Percentiles rank a stretch among this genome's conserved stretches.
These are phyloP conservation scores for Cynocephalus volans DNA, from an alignment of 2,113 vertebrate genomes.

Conservation along the genomic window DNA sequence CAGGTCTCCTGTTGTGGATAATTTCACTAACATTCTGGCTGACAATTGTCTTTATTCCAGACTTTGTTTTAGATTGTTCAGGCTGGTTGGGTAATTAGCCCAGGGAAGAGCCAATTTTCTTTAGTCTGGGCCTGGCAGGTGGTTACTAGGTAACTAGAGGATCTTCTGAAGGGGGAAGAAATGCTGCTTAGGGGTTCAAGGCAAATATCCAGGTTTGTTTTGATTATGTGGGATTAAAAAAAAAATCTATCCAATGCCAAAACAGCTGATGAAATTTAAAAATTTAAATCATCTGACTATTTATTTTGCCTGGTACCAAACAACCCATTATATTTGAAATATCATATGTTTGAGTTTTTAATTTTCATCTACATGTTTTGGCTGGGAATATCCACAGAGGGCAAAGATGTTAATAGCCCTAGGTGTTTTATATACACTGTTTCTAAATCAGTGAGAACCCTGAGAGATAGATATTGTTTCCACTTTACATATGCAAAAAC, in stretches of 20 bases:
- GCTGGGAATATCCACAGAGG: constrained; percentile 51
- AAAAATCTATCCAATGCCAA: constrained; percentile 12
- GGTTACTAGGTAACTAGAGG: constrained; percentile 80
- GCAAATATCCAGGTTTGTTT: constrained; percentile 51
- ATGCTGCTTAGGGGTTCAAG: constrained; percentile 61
- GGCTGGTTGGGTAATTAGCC: constrained; percentile 70
- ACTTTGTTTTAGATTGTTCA: constrained; percentile 63
- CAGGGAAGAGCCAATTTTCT: constrained; percentile 75
- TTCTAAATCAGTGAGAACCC: constrained; percentile 59
- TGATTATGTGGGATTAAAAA: constrained; percentile 49
- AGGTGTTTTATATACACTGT: constrained; percentile 61
- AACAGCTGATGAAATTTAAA: constrained; percentile 67
- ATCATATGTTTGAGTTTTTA: constrained; percentile 55
- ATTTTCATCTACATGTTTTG: constrained; percentile 63
- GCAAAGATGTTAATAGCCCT: constrained; percentile 39
- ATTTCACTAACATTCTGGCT: constrained; percentile 80
- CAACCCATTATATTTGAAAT: constrained; percentile 51
- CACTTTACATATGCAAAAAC: constrained; percentile 57
- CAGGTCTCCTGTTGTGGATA: constrained; percentile 81
- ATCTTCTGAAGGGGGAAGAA: constrained; percentile 75
- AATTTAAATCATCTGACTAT: constrained; percentile 31
- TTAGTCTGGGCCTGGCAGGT: constrained; percentile 75
- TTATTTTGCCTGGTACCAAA: constrained; percentile 58
- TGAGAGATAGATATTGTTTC: constrained; percentile 58
- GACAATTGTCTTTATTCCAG: constrained; percentile 71